Evolutionary conservation across 1,140 invertebrate genomes (phyloP).

Genomic region (Drosophila tropicalis): DNA sequence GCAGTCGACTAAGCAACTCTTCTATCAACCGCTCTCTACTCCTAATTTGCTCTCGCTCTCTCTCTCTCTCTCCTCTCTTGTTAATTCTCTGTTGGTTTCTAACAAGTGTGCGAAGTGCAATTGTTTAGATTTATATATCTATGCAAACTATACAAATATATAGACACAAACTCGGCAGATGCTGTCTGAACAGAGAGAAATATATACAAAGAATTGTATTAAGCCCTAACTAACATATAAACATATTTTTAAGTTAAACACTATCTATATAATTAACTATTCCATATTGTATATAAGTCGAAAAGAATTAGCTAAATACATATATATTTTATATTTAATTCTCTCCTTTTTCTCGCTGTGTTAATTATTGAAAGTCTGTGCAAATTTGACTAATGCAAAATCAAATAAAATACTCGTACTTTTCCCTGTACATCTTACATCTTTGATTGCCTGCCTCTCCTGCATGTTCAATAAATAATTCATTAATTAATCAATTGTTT

Average conservation of each 20-base stretch:
- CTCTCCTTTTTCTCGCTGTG: no score
- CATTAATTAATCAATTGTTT: slow-evolving; percentile 74
- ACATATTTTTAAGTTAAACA: no score
- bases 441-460: slow-evolving; percentile 37
- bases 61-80: slow-evolving; percentile 12
- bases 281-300: no score
- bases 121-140: slow-evolving; percentile 59
- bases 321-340: no score
- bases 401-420: slow-evolving; percentile 18
- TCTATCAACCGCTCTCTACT: slow-evolving; percentile 13
- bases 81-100: slow-evolving; percentile 45
- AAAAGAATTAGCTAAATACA: no score
- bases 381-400: slow-evolving; percentile 39
- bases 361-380: no score
- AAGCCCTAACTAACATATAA: no score
- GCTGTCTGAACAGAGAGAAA: background rate
- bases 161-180: slow-evolving; percentile 8
- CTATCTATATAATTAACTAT: no score
- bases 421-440: slow-evolving; percentile 23
- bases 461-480: slow-evolving; percentile 67
- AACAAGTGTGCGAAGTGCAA: slow-evolving; percentile 69
- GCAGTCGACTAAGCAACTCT: slow-evolving; percentile 5
- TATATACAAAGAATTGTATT: background rate
- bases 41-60: background rate
- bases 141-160: slow-evolving; percentile 15